Percentiles rank a stretch among this genome's conserved stretches.
Conservation (phyloP, 2,797 vertebrate genomes). For the Gobionotothen gibberifrons region DNA sequence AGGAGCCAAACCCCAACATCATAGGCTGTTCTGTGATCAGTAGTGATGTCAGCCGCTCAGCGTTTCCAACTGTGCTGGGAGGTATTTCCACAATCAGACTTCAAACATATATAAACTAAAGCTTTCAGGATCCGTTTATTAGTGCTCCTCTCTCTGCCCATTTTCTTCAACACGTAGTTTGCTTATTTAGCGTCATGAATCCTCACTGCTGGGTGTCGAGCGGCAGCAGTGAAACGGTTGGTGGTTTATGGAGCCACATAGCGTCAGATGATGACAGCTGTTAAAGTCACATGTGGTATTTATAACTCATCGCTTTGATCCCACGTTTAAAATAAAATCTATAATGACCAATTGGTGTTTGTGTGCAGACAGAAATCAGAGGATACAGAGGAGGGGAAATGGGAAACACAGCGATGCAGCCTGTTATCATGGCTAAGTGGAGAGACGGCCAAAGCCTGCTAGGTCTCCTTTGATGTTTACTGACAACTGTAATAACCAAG, state of each 20-base stretch:
- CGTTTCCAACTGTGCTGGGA: constrained; percentile 51
- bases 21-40: constrained; percentile 56
- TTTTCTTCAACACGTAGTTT: constrained; percentile 11
- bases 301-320: constrained; percentile 72
- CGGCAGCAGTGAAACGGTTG: constrained; percentile 50
- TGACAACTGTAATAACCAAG: constrained; percentile 56
- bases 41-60: constrained; percentile 64
- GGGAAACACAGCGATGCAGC: constrained; percentile 50
- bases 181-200: constrained; percentile 38
- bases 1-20: constrained; percentile 71
- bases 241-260: constrained; percentile 64
- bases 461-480: constrained; percentile 51
- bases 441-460: constrained; percentile 37
- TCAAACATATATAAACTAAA: constrained; percentile 46
- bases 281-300: constrained; percentile 71
- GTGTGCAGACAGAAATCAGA: constrained; percentile 60
- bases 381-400: constrained; percentile 45
- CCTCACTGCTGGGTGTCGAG: constrained; percentile 23
- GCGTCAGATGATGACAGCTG: constrained; percentile 70
- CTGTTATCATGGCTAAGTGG: constrained; percentile 65
- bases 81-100: constrained; percentile 47
- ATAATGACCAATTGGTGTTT: constrained; percentile 63
- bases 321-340: constrained; percentile 55
- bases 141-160: neutral
- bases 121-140: constrained; percentile 29